Evolutionary conservation across 2,113 vertebrate species (phyloP), one percentile per base, ranked within the genome.

Genomic region (Hypocryptadius cinnamomeus): DNA sequence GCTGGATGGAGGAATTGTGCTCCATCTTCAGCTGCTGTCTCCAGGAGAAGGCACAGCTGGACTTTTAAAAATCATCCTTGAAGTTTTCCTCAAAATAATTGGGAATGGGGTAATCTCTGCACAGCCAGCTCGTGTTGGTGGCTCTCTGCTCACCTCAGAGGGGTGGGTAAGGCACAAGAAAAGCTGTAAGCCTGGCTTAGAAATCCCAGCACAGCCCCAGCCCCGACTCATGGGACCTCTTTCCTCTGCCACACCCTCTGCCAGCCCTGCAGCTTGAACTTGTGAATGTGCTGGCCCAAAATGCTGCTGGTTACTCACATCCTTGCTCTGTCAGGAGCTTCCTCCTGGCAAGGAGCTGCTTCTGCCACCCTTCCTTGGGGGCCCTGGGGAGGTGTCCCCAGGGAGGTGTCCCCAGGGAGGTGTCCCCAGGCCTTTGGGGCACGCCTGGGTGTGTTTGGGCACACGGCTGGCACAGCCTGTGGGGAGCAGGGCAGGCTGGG

Each of bases 261-360:
- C 73, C 65, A 65, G 65, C 56, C 8, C 5, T 3, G 16, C 60
- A 24, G 69, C 87, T 25, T 25, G 3, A n/a, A 5, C 78, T 35
- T 3, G 44, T 1, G 33, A 51, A 5, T 7, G 1, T 0, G 9
- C 65, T 28, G 68, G 39, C 85, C 37, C 11, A 0, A 35, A 66
- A 24, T 0, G 35, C 65, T 33, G 90, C 48, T 3, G 12, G 6
- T 72, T 19, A 71, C 23, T 79, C 82, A 33, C 48, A 47, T 70
- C 88, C 70, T 35, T 2, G 39, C 76, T 60, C 82, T 30, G 57
- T 27, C 3, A 4, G 15, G n/a, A 91, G 80, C 85, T 80, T 86
- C 84, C 64, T 87, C 70, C 51, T 60, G 86, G 50, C 45, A 0
- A 20, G 40, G 33, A 65, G 23, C 83, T 76, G 51, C 78, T 57